Percentiles rank a stretch among this genome's conserved stretches.
Conservation (phyloP, 2,113 vertebrate species). For the Vombatus ursinus region DNA sequence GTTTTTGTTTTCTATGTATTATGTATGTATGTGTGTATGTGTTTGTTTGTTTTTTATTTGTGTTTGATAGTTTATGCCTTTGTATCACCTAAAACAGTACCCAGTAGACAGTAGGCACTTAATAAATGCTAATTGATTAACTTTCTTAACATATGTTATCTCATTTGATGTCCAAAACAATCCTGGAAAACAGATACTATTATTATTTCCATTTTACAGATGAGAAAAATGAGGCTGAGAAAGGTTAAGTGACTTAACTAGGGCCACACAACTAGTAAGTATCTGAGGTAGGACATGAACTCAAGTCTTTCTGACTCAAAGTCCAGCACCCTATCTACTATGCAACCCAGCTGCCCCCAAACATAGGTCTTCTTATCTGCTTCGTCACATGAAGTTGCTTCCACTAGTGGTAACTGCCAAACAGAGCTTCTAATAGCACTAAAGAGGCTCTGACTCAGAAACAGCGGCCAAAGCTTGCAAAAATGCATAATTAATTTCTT, state of each 20-base stretch:
- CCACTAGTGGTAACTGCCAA: background rate
- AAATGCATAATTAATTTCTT: background rate
- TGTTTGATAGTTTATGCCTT: background rate
- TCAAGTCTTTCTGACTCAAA: no score
- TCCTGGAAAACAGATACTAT: background rate
- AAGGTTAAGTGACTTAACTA: background rate
- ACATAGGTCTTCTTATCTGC: background rate
- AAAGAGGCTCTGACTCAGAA: background rate
- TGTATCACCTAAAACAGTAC: background rate
- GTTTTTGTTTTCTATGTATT: background rate
- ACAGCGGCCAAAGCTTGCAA: background rate
- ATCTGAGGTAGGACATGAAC: background rate
- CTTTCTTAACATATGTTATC: background rate
- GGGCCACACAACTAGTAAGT: background rate
- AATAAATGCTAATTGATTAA: background rate
- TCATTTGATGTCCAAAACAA: background rate
- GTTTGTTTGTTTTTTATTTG: background rate
- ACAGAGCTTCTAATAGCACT: background rate
- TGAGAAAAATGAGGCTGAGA: background rate
- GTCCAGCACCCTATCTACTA: background rate
- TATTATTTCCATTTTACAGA: background rate
- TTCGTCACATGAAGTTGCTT: background rate
- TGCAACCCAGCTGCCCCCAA: background rate
- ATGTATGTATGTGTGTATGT: background rate
- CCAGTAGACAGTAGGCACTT: background rate